Evolutionary conservation across 2,797 vertebrate genomes (phyloP).

Genomic region (Paramormyrops hopkinsi): DNA sequence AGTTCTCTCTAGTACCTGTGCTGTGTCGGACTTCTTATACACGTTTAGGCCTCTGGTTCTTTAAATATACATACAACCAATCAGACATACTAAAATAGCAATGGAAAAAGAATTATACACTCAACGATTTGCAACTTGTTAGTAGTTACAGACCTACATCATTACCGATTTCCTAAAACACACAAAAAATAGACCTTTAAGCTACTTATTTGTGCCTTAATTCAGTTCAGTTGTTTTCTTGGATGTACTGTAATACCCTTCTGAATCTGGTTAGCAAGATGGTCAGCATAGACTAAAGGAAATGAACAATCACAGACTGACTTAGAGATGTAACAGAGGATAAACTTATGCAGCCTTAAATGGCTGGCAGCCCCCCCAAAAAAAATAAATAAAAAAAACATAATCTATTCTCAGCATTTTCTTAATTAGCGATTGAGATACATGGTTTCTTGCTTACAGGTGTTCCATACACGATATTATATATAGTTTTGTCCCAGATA

Average conservation of each 20-base stretch:
- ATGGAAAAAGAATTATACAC: not conserved
- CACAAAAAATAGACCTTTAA: not conserved
- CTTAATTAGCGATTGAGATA: not conserved
- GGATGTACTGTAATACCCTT: not conserved
- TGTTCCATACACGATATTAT: not conserved
- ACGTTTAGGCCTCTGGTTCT: not conserved
- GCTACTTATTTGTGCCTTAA: conserved; percentile 1
- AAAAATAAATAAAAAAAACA: not conserved
- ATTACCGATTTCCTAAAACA: conserved; percentile 18
- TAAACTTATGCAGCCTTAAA: not conserved
- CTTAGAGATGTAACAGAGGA: not conserved
- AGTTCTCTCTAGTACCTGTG: conserved; percentile 14
- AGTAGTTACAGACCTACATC: conserved; percentile 10
- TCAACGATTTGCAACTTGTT: not conserved
- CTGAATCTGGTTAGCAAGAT: not conserved
- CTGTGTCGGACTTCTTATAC: conserved; percentile 1
- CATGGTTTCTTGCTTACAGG: not conserved
- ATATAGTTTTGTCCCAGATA: not conserved
- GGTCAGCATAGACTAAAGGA: not conserved
- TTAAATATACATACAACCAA: not conserved
- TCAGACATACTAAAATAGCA: conserved; percentile 10
- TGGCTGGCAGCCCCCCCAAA: not conserved
- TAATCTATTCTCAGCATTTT: not conserved
- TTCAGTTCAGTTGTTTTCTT: not conserved
- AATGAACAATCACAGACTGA: not conserved